Percentiles rank a stretch among this genome's conserved stretches.
These are phyloP conservation scores for Nicator chloris DNA, from an alignment of 2,113 vertebrate species.

Conservation along the genomic window DNA sequence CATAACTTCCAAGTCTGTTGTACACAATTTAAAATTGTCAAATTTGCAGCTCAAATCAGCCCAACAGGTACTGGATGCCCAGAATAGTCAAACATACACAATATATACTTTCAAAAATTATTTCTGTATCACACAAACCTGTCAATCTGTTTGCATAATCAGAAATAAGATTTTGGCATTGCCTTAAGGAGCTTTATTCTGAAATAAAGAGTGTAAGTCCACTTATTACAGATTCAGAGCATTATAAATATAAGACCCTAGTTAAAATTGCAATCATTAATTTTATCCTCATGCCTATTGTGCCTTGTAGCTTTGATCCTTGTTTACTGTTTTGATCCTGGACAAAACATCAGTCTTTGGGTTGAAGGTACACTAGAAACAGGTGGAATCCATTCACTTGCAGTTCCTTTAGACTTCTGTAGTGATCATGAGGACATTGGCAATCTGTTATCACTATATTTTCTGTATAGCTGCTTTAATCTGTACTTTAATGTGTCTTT, in stretches of 20 bases:
- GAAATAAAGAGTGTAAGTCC: background rate
- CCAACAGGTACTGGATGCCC: background rate
- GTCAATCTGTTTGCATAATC: background rate
- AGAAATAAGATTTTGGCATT: background rate
- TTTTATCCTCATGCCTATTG: background rate
- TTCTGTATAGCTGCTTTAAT: background rate
- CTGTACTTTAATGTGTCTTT: background rate
- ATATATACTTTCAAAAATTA: background rate
- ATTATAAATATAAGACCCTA: background rate
- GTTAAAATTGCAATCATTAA: background rate
- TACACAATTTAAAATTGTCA: conserved; percentile 9
- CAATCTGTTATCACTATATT: background rate
- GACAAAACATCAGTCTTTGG: background rate
- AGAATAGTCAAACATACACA: background rate
- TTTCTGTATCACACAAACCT: background rate
- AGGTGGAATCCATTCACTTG: background rate
- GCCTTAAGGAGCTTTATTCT: background rate
- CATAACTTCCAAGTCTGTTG: conserved; percentile 4
- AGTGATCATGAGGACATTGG: background rate
- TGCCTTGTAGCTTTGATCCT: background rate
- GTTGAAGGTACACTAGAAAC: background rate
- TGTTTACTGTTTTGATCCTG: background rate
- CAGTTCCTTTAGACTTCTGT: background rate
- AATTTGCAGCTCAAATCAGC: background rate
- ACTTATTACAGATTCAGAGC: background rate